phyloP scores from a whole-genome alignment of 2,888 invertebrate genomes.

The Archips crataeganus region DNA sequence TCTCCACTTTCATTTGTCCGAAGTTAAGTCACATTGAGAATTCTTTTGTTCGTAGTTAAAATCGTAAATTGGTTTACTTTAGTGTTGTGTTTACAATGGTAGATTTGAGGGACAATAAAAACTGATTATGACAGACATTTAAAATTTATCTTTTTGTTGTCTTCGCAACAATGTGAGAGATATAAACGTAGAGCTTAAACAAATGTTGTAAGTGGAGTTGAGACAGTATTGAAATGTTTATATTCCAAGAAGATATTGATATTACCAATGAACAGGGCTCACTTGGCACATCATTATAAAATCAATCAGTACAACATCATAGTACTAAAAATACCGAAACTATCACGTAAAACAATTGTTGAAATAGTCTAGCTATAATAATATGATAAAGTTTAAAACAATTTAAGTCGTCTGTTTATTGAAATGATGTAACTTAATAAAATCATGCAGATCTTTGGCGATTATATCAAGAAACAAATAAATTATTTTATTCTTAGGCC shows the following conservation, averaged over 20 bases:
- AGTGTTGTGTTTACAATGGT: background rate
- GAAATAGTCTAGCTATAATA: no score
- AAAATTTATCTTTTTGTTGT: background rate
- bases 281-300: no score
- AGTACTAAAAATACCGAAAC: no score
- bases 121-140: background rate
- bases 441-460: constrained; percentile 6
- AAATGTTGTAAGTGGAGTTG: background rate
- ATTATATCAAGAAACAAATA: constrained; percentile 1
- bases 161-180: background rate
- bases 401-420: no score
- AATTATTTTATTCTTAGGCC: constrained; percentile 32
- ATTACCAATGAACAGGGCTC: no score
- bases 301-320: no score
- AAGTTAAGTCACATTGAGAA: background rate
- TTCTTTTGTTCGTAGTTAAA: constrained; percentile 16
- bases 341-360: no score
- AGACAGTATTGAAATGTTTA: background rate
- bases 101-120: constrained; percentile 4
- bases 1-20: background rate
- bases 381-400: no score
- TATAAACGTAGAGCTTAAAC: background rate
- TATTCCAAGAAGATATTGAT: background rate
- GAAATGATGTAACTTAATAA: no score
- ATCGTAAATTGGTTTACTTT: background rate